Conservation (phyloP, 2,888 invertebrate genomes). For the Hirtodrosophila cameraria region DNA sequence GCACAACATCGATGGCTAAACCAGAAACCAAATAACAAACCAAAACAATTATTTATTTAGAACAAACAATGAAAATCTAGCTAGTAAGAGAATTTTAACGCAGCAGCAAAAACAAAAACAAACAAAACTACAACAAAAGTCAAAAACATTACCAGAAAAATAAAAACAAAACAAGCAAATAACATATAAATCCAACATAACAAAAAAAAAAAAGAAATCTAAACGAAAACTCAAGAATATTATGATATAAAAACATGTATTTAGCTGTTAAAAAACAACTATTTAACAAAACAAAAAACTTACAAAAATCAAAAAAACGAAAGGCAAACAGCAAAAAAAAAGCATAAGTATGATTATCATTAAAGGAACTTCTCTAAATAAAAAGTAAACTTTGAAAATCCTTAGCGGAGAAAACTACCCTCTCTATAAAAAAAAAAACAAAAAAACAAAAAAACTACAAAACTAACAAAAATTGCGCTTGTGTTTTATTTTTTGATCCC, state of each 20-base stretch:
- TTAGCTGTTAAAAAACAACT: constrained; percentile 75
- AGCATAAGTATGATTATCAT: constrained; percentile 77
- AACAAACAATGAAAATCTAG: constrained; percentile 56
- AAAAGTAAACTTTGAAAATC: constrained; percentile 80
- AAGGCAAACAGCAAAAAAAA: constrained; percentile 54
- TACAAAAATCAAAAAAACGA: constrained; percentile 49
- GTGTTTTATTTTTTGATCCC: constrained; percentile 70
- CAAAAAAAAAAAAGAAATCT: constrained; percentile 19
- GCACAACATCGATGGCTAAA: constrained; percentile 52
- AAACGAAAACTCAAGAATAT: constrained; percentile 45
- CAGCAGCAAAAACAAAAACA: constrained; percentile 48
- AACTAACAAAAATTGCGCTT: constrained; percentile 58
- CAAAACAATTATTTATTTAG: constrained; percentile 65
- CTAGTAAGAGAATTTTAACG: constrained; percentile 74
- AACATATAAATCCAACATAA: constrained; percentile 38
- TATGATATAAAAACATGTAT: constrained; percentile 69
- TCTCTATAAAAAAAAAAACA: constrained; percentile 70
- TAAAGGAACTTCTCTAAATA: constrained; percentile 79
- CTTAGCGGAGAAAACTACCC: constrained; percentile 78
- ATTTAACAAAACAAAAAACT: constrained; percentile 54
- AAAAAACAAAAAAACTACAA: constrained; percentile 48
- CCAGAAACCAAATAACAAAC: constrained; percentile 65
- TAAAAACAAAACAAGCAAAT: constrained; percentile 30
- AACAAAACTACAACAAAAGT: constrained; percentile 47
- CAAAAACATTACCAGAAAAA: constrained; percentile 47